phyloP scores from a whole-genome alignment of 2,888 invertebrate species.

The Hyposoter didymator region DNA sequence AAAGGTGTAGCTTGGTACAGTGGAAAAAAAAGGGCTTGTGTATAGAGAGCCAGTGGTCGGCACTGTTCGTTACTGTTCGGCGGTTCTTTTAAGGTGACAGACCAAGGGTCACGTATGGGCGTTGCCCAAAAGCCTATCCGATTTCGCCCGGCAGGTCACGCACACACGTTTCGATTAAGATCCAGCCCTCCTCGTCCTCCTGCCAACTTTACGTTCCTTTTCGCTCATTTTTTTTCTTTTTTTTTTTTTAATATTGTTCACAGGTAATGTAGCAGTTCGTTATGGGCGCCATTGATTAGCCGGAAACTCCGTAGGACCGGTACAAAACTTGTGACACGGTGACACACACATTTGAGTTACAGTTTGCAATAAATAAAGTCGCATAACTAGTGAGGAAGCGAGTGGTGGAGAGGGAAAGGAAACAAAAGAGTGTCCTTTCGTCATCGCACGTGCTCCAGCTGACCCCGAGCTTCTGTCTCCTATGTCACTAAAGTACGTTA shows the following conservation, averaged over 20 bases:
- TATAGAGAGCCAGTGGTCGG: constrained; percentile 54
- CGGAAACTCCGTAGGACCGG: constrained; percentile 70
- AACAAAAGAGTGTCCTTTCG: constrained; percentile 55
- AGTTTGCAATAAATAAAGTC: constrained; percentile 58
- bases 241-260: constrained; percentile 72
- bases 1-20: constrained; percentile 37
- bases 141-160: constrained; percentile 79
- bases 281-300: constrained; percentile 75
- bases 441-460: constrained; percentile 63
- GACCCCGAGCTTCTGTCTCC: constrained; percentile 51
- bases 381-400: constrained; percentile 15
- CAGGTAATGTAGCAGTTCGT: constrained; percentile 78
- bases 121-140: constrained; percentile 81
- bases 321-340: constrained; percentile 45
- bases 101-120: constrained; percentile 80
- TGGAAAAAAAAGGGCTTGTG: constrained; percentile 17
- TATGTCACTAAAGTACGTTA: constrained; percentile 69
- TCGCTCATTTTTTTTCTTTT: constrained; percentile 30
- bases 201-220: constrained; percentile 59
- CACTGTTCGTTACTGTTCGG: constrained; percentile 64
- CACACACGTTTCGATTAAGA: constrained; percentile 62
- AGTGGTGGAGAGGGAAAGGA: constrained; percentile 1
- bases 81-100: constrained; percentile 62
- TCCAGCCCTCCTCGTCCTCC: constrained; percentile 52
- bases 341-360: background rate